Percentiles rank a stretch among this genome's conserved stretches.
These are phyloP conservation scores for Harpagoxenus sublaevis DNA, from an alignment of 2,888 invertebrate species.

Conservation along the genomic window DNA sequence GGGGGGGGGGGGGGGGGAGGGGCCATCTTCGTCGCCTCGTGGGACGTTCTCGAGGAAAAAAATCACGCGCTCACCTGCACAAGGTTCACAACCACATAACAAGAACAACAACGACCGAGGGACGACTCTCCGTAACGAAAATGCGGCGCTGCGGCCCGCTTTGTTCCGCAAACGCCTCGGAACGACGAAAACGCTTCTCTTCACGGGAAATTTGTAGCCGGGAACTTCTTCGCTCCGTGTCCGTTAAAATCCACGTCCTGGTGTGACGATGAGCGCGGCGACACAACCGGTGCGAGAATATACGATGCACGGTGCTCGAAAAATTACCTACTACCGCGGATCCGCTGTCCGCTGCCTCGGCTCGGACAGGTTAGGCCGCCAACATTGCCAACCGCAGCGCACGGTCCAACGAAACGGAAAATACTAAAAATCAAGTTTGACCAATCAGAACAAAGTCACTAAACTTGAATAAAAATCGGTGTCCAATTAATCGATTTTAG, in stretches of 20 bases:
- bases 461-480: too few relatives aligned
- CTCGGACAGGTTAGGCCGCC: constrained; percentile 80
- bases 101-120: constrained; percentile 71
- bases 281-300: constrained; percentile 58
- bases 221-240: constrained; percentile 19
- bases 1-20: not conserved
- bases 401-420: not conserved
- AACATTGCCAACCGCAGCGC: constrained; percentile 70
- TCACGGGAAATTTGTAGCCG: constrained; percentile 10
- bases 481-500: too few relatives aligned
- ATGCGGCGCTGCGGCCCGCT: constrained; percentile 62
- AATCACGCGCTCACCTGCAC: constrained; percentile 70
- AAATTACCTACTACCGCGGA: constrained; percentile 65
- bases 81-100: constrained; percentile 84
- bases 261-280: constrained; percentile 59
- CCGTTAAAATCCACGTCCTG: constrained; percentile 54
- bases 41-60: too few relatives aligned
- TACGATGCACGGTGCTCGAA: constrained; percentile 52
- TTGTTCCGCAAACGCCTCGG: constrained; percentile 48
- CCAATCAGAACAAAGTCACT: too few relatives aligned
- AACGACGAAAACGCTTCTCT: constrained; percentile 55
- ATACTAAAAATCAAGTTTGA: too few relatives aligned
- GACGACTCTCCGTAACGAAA: constrained; percentile 61
- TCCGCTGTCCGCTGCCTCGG: constrained; percentile 71
- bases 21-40: too few relatives aligned